Conservation (phyloP, 2,797 vertebrate genomes). For the Sardinella longiceps region DNA sequence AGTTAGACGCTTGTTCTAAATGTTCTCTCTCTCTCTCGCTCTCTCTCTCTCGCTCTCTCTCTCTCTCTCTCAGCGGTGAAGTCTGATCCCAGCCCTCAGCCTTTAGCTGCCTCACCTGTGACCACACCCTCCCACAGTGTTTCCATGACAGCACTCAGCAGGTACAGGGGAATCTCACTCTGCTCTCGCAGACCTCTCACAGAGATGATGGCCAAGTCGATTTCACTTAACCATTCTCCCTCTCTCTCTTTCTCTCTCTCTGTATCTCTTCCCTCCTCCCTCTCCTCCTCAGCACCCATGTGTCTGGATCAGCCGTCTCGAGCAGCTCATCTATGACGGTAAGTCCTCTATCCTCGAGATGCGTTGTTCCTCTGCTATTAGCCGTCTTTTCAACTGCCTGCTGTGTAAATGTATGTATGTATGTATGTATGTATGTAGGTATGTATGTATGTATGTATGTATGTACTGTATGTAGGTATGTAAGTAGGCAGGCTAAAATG, state of each 20-base stretch:
- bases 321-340: conserved; percentile 12
- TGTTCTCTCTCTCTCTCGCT: neutral
- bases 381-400: neutral
- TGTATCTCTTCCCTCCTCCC: neutral
- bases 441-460: no score
- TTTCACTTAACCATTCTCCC: neutral
- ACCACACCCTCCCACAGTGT: conserved; percentile 79
- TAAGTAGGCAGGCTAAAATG: no score
- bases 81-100: conserved; percentile 71
- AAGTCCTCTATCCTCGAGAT: neutral
- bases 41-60: neutral
- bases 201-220: neutral
- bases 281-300: conserved; percentile 7
- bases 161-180: conserved; percentile 70
- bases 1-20: neutral
- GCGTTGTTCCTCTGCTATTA: neutral
- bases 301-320: neutral
- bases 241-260: conserved; percentile 9
- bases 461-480: no score
- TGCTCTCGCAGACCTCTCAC: neutral
- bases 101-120: conserved; percentile 74
- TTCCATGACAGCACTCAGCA: conserved; percentile 86
- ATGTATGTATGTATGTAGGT: no score
- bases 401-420: neutral
- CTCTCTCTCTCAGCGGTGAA: neutral